These are phyloP conservation scores for Picus viridis DNA, from an alignment of 2,797 vertebrate genomes.

Conservation along the genomic window DNA sequence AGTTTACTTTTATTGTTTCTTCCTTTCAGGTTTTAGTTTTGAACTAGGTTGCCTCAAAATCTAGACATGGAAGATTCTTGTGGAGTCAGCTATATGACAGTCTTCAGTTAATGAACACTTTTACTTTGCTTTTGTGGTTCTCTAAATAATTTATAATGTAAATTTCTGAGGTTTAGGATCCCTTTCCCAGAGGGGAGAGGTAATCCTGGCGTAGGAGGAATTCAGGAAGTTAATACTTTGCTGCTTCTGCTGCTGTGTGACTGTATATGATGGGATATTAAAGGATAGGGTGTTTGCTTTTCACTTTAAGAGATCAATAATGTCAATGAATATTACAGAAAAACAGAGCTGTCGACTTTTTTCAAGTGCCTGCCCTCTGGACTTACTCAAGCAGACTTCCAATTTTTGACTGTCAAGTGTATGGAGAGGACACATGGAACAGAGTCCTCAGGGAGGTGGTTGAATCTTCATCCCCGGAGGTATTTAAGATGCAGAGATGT, in stretches of 20 bases:
- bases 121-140: background rate
- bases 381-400: background rate
- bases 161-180: background rate
- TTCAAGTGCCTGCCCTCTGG: background rate
- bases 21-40: constrained; percentile 4
- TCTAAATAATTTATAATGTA: constrained; percentile 3
- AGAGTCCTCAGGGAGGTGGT: too few relatives aligned
- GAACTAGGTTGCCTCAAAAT: background rate
- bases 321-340: background rate
- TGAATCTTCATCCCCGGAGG: too few relatives aligned
- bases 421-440: background rate
- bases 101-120: background rate
- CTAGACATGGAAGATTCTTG: background rate
- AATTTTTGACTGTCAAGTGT: background rate
- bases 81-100: background rate
- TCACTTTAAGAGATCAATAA: background rate
- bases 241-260: background rate
- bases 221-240: background rate
- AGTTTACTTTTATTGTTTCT: too few relatives aligned
- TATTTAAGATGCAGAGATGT: too few relatives aligned
- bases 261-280: background rate
- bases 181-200: background rate
- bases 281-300: background rate
- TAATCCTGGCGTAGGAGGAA: background rate
- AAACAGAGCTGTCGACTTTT: background rate